Conservation (phyloP, 2,113 vertebrate species). For the Arenaria interpres region DNA sequence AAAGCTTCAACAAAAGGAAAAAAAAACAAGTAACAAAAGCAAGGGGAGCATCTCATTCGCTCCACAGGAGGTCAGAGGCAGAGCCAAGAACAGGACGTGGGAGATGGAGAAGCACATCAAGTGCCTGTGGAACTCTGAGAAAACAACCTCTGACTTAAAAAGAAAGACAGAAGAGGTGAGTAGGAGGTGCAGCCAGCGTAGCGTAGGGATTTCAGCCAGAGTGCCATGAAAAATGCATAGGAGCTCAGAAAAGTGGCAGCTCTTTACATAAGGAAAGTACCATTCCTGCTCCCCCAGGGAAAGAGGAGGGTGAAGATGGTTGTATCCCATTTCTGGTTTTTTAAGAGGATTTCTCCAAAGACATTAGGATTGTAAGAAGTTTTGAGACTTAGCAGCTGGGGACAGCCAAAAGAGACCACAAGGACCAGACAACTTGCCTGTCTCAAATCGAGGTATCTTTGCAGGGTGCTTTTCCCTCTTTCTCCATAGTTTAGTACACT, state of each 20-base stretch:
- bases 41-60: fast-evolving
- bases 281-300: background rate
- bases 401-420: background rate
- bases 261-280: background rate
- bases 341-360: background rate
- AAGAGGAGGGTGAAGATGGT: background rate
- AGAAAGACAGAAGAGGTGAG: background rate
- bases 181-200: background rate
- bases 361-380: background rate
- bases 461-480: background rate
- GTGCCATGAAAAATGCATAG: fast-evolving
- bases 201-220: fast-evolving
- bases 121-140: fast-evolving
- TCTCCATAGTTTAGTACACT: background rate
- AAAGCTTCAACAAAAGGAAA: background rate
- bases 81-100: background rate
- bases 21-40: background rate
- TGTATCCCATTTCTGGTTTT: background rate
- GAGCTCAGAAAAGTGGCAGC: background rate
- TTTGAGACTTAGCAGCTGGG: background rate
- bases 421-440: background rate
- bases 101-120: background rate
- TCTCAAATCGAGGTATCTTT: background rate
- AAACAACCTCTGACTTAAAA: background rate
- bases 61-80: too few species aligned